A percentile compares a stretch with the other conserved stretches of the same genome.
phyloP scores from a whole-genome alignment of 2,113 vertebrate species.

The Syngnathus typhle region DNA sequence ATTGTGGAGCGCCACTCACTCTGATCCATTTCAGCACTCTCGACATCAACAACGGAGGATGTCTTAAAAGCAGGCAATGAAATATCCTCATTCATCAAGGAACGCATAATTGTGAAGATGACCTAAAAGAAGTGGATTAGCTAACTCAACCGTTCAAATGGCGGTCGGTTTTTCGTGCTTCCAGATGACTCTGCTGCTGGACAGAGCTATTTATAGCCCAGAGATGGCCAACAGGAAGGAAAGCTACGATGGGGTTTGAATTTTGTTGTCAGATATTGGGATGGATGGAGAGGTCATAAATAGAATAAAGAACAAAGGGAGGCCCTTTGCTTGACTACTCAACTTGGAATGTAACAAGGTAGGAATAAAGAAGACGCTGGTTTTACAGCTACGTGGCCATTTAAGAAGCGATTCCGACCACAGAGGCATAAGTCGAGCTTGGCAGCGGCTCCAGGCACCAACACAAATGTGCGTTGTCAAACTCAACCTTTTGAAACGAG shows the following conservation, averaged over 20 bases:
- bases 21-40: slow-evolving; percentile 13
- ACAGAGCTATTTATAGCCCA: slow-evolving; percentile 33
- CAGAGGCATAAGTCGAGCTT: slow-evolving; percentile 46
- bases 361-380: slow-evolving; percentile 11
- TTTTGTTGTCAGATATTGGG: background rate
- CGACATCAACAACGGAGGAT: slow-evolving; percentile 12
- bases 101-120: background rate
- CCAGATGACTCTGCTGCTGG: slow-evolving; percentile 19
- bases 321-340: slow-evolving; percentile 7
- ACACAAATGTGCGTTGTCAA: slow-evolving; percentile 57
- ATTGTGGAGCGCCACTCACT: slow-evolving; percentile 3
- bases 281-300: slow-evolving; percentile 15
- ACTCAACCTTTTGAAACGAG: slow-evolving; percentile 52
- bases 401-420: slow-evolving; percentile 31
- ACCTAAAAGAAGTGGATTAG: slow-evolving; percentile 29
- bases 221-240: slow-evolving; percentile 28
- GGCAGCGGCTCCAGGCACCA: slow-evolving; percentile 31
- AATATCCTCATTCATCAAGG: background rate
- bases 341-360: background rate
- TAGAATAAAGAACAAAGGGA: slow-evolving; percentile 21
- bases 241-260: slow-evolving; percentile 18
- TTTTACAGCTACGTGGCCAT: slow-evolving; percentile 22
- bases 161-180: slow-evolving; percentile 20
- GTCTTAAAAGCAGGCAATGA: background rate
- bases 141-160: slow-evolving; percentile 32